Evolutionary conservation across 2,113 vertebrate species (phyloP), one percentile per base, ranked within the genome.

Genomic region (Scolopax mira): DNA sequence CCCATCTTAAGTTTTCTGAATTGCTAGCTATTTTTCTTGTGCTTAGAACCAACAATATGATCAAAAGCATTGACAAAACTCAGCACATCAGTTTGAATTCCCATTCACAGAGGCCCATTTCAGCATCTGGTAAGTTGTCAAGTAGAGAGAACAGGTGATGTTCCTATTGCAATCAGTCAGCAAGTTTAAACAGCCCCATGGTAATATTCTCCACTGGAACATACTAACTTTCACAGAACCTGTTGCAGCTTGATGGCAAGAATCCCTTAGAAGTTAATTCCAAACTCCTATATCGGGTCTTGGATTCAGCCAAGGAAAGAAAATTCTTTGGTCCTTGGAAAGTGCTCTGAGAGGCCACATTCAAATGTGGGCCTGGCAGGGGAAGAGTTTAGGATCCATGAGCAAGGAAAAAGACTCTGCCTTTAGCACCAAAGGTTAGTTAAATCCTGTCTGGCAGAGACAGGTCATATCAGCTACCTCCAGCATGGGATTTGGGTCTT

Each of bases 241-340:
- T 46, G 6, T 10, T 62, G 48, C 37, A 0, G 0, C 13, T 12
- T 62, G 61, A 48, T 31, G 11, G 41, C 17, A 82, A 39, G 9
- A 81, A 78, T 30, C 24, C 8, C n/a, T n/a, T 57, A 39, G 4
- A 82, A 82, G n/a, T 6, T 62, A 49, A 31, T 35, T 58, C 54
- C 35, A 39, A 33, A 49, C 49, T 62, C 64, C 22, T 57, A 46
- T 18, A 90, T 46, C 25, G 37, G 23, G 52, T 37, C 66, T 79
- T 61, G 6, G 5, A 35, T 79, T 71, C n/a, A 54, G 72, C 13
- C 19, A 78, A 48, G 24, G 8, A 42, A 74, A 69, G 35, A 55
- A 84, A 87, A 84, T 23, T 31, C 19, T 52, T 33, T 41, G 13
- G 14, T 71, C 42, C 22, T 72, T 64, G 22, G 5, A 41, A 94